These are phyloP conservation scores for Parnassius orleans DNA, from an alignment of 2,888 invertebrate species.

Conservation along the genomic window DNA sequence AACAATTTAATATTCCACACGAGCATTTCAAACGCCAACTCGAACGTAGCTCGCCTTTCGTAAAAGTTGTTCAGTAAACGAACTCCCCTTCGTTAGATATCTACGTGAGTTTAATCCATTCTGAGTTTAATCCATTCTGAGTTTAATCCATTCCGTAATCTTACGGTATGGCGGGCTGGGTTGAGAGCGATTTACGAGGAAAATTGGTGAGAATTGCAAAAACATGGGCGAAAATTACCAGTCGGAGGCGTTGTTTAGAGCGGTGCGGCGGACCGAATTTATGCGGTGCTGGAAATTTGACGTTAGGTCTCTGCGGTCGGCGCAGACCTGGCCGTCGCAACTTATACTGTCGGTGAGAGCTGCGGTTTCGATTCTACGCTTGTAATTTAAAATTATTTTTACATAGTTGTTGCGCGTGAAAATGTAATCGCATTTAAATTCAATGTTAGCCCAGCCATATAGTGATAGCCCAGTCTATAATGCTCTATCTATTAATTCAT, in stretches of 20 bases:
- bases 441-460: no score
- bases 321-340: constrained; percentile 34
- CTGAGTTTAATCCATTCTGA: constrained; percentile 68
- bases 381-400: constrained; percentile 19
- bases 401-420: not conserved
- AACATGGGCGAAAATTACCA: constrained; percentile 76
- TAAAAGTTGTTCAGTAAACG: constrained; percentile 76
- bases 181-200: constrained; percentile 64
- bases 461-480: no score
- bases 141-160: constrained; percentile 69
- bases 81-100: constrained; percentile 78
- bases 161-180: constrained; percentile 49
- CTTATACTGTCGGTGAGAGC: constrained; percentile 21
- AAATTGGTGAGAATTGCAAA: constrained; percentile 79
- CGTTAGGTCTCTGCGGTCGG: constrained; percentile 49
- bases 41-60: constrained; percentile 73
- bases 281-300: constrained; percentile 60
- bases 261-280: constrained; percentile 51
- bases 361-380: constrained; percentile 26
- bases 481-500: no score
- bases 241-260: constrained; percentile 70
- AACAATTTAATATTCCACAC: constrained; percentile 80
- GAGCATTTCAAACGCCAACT: constrained; percentile 76
- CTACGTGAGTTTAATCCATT: constrained; percentile 80
- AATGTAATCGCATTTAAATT: no score